These are phyloP conservation scores for Ochropleura plecta DNA, from an alignment of 2,888 invertebrate genomes.

Conservation along the genomic window DNA sequence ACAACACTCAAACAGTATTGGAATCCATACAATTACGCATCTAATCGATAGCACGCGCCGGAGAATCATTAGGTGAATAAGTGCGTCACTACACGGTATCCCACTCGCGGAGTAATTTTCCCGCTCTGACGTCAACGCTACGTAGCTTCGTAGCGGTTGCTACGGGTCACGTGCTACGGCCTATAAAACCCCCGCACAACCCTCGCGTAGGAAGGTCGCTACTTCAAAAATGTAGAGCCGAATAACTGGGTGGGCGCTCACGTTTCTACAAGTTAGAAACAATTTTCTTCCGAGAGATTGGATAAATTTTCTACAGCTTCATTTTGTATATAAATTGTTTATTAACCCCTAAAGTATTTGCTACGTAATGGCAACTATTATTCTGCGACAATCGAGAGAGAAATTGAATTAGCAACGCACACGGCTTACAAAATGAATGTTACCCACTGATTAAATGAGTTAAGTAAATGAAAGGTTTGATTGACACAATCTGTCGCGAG, in stretches of 20 bases:
- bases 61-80: conserved; percentile 61
- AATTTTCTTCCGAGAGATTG: conserved; percentile 65
- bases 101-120: conserved; percentile 68
- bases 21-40: conserved; percentile 67
- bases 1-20: conserved; percentile 61
- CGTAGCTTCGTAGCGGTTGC: conserved; percentile 70
- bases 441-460: conserved; percentile 32
- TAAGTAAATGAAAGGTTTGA: conserved; percentile 39
- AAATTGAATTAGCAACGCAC: conserved; percentile 49
- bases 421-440: conserved; percentile 37
- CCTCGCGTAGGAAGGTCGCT: conserved; percentile 72
- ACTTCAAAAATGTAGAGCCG: conserved; percentile 71
- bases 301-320: conserved; percentile 67
- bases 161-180: conserved; percentile 76
- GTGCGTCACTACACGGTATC: conserved; percentile 68
- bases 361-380: conserved; percentile 59
- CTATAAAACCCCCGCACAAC: conserved; percentile 65
- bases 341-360: conserved; percentile 59
- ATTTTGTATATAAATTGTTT: conserved; percentile 63
- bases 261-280: conserved; percentile 69
- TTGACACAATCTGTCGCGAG: conserved; percentile 43
- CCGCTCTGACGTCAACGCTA: conserved; percentile 82
- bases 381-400: conserved; percentile 34
- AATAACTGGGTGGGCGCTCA: conserved; percentile 69
- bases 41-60: conserved; percentile 72